Evolutionary conservation across 2,888 invertebrate genomes (phyloP), one percentile per base, ranked within the genome.

Genomic region (Pristionchus entomophagus): DNA sequence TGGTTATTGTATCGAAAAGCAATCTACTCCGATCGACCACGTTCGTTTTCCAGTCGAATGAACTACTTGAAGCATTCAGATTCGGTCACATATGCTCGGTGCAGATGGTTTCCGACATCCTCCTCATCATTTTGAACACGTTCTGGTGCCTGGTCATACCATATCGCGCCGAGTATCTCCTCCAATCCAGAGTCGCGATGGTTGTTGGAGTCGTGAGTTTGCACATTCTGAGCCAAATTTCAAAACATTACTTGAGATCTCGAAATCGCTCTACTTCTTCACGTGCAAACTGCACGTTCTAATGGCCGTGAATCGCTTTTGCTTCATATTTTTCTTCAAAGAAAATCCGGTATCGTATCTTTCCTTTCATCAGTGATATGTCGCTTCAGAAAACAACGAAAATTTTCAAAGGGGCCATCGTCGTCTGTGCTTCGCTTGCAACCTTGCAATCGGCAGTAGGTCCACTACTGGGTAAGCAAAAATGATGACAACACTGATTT

Each of bases 271-370:
- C 73, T 73, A 73, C 73, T 73, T 73, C 41, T 73, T 73, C 41
- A 73, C 73, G 8, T 73, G 73, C 45, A 73, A 73, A 45, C 73
- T 73, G 73, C 73, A 73, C 32, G 73, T 73, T 6, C 41, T 73
- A 6, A 73, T 73, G 73, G 73, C 73, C 12, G 32, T 73, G 2
- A 73, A 73, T 12, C 73, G 73, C 73, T 73, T 38, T 26, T 26
- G n/a, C n/a, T 73, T 45, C 38, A 73, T 73, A 0, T 45, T 41
- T 17, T 22, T n/a, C 41, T 41, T 26, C 5, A 41, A 38, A 0
- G 73, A 45, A 19, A 73, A 73, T n/a, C 41, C 38, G 73, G 73
- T 73, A 73, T 38, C 12, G 4, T 14, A 14, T 73, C 6, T 17
- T 14, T 45, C 45, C 14, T 6, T 45, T 10, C 6, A 45, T 45